These are phyloP conservation scores for Drosophila crucigera DNA, from an alignment of 2,888 invertebrate genomes.

Conservation along the genomic window DNA sequence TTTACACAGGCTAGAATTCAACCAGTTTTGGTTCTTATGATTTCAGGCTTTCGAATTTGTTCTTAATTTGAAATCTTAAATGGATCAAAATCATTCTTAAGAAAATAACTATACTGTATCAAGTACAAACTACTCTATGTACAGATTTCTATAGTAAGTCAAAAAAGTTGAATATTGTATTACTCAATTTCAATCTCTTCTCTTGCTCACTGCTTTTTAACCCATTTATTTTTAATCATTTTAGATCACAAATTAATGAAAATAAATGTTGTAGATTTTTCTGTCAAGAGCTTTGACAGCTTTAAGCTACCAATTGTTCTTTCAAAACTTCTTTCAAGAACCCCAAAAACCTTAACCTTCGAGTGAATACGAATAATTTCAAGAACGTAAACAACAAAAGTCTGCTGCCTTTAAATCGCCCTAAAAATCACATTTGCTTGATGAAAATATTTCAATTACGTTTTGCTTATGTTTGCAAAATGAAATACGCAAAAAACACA, in stretches of 20 bases:
- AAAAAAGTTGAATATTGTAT: too few species aligned
- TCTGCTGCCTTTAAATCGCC: not conserved
- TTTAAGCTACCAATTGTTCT: not conserved
- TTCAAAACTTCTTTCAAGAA: not conserved
- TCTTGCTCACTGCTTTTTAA: not conserved
- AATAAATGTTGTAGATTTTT: not conserved
- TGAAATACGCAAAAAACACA: slow-evolving; percentile 42
- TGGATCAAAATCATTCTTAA: not conserved
- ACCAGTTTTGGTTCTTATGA: not conserved
- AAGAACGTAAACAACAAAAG: not conserved
- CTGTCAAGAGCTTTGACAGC: not conserved
- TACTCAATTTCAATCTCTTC: too few species aligned
- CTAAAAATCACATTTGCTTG: not conserved
- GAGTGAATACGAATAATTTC: not conserved
- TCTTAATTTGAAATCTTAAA: not conserved
- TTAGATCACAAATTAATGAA: not conserved
- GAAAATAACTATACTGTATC: not conserved
- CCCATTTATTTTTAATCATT: not conserved
- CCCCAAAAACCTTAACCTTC: not conserved
- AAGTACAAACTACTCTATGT: not conserved
- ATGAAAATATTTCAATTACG: not conserved
- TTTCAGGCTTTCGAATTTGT: not conserved
- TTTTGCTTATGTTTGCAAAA: slow-evolving; percentile 26
- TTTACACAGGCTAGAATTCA: not conserved
- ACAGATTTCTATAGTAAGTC: too few species aligned